Percentiles rank a stretch among this genome's conserved stretches.
These are phyloP conservation scores for Hemitrygon akajei DNA, from an alignment of 2,797 vertebrate species.

Conservation along the genomic window DNA sequence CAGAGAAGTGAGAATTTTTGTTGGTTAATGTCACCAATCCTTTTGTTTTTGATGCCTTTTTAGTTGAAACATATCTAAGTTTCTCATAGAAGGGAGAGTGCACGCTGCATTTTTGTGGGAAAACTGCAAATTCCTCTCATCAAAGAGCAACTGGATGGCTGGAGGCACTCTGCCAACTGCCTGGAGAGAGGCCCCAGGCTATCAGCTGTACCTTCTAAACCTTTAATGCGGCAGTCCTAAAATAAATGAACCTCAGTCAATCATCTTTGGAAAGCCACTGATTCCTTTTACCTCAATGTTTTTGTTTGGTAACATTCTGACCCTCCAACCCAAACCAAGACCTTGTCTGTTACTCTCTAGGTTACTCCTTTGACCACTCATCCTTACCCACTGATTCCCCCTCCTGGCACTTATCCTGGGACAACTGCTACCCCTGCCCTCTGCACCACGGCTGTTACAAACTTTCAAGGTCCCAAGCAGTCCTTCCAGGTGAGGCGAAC, in stretches of 20 bases:
- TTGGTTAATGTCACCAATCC: neutral
- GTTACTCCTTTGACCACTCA: no score
- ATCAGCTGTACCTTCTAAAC: neutral
- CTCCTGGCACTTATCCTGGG: no score
- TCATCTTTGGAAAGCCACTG: neutral
- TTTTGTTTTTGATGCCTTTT: neutral
- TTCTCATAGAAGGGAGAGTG: neutral
- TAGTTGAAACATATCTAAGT: neutral
- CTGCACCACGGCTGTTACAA: no score
- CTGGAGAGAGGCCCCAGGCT: neutral
- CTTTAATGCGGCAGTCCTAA: no score
- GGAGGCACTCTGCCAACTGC: neutral
- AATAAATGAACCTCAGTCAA: neutral
- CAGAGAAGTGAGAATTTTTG: neutral
- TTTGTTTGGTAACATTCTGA: no score
- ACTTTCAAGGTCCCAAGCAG: no score
- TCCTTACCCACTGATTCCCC: no score
- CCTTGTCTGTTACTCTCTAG: no score
- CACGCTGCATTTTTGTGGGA: neutral
- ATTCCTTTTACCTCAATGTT: neutral
- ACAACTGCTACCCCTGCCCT: no score
- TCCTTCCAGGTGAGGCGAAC: no score
- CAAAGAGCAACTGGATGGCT: neutral
- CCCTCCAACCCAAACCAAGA: no score
- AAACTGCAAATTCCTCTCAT: neutral